Percentiles rank a stretch among this genome's conserved stretches.
phyloP scores from a whole-genome alignment of 2,113 vertebrate species.

The Spermophilus dauricus region DNA sequence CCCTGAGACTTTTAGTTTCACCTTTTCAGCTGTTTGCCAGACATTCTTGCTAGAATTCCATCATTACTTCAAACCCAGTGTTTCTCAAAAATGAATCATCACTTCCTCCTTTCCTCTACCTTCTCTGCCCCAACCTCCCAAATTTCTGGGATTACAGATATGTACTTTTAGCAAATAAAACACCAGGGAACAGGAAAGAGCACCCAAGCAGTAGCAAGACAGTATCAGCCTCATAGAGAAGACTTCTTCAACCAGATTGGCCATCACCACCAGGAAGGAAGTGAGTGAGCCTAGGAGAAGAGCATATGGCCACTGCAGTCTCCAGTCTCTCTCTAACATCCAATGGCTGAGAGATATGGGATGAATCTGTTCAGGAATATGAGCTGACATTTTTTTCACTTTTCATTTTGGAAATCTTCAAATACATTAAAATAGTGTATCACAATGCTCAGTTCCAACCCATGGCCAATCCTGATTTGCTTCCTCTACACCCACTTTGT shows the following conservation, averaged over 20 bases:
- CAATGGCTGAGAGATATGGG: background rate
- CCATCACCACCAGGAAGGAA: background rate
- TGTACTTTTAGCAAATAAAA: background rate
- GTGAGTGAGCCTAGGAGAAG: too few relatives aligned
- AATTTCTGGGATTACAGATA: background rate
- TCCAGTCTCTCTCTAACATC: background rate
- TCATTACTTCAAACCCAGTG: background rate
- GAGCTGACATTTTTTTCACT: background rate
- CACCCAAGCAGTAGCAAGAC: background rate
- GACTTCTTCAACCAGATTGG: background rate
- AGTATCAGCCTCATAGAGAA: fast-evolving
- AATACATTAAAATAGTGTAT: background rate
- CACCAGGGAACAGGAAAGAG: background rate
- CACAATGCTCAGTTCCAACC: too few relatives aligned
- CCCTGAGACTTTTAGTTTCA: background rate
- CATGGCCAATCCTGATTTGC: background rate
- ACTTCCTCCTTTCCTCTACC: too few relatives aligned
- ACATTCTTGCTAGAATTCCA: background rate
- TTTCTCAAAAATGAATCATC: background rate
- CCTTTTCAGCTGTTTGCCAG: background rate
- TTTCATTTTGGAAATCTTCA: background rate
- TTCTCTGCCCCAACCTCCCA: too few relatives aligned
- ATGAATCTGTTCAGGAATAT: background rate
- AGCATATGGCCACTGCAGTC: too few relatives aligned
- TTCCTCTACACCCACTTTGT: background rate